Percentiles rank a stretch among this genome's conserved stretches.
Evolutionary conservation across 2,888 invertebrate species (phyloP).

Genomic region (Dryocosmus kuriphilus): DNA sequence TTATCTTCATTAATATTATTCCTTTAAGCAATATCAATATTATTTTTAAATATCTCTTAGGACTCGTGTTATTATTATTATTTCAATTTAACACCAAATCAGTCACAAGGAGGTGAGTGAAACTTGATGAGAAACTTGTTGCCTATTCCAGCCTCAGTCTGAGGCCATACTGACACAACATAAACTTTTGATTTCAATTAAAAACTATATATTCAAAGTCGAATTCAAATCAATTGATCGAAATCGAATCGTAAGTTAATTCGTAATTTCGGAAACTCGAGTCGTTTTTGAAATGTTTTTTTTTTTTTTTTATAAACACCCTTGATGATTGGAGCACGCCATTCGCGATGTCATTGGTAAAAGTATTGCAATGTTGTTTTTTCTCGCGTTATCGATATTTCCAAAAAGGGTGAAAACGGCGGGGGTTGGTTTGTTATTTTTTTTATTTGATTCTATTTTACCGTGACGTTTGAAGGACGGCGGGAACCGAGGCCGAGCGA

Average conservation of each 20-base stretch:
- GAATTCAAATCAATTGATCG: background rate
- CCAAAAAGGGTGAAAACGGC: background rate
- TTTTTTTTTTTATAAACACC: background rate
- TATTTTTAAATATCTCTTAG: background rate
- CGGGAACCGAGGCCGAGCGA: constrained; percentile 44
- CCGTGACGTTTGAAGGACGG: constrained; percentile 23
- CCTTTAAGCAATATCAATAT: background rate
- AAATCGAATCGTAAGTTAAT: background rate
- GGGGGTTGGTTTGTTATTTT: background rate
- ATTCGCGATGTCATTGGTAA: background rate
- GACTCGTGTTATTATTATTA: background rate
- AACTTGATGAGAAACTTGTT: background rate
- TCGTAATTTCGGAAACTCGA: background rate
- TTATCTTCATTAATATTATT: background rate
- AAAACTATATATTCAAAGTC: background rate
- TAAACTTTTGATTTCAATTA: background rate
- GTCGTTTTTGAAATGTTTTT: background rate
- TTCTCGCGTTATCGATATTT: background rate
- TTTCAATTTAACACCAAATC: background rate
- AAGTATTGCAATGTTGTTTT: background rate
- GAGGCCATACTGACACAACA: background rate
- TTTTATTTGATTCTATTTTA: background rate
- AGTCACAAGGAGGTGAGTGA: background rate
- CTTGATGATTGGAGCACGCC: background rate
- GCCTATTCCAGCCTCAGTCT: background rate